Percentiles rank a stretch among this genome's conserved stretches.
Evolutionary conservation across 2,888 invertebrate genomes (phyloP).

Genomic region (Yponomeuta evonymella): DNA sequence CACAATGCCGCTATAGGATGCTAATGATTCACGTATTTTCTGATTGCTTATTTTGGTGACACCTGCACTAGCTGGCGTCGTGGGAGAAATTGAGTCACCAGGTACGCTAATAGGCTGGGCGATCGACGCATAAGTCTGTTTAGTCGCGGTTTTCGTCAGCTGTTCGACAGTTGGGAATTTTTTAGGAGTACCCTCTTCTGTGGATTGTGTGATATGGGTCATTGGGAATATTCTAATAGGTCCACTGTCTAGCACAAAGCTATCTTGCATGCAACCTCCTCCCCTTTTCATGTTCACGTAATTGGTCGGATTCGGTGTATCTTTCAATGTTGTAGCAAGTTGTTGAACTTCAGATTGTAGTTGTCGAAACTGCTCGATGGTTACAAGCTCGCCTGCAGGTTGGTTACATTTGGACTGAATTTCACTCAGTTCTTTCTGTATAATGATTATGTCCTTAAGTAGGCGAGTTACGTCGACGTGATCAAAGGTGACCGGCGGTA

Average conservation of each 20-base stretch:
- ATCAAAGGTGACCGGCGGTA: slow-evolving; percentile 25
- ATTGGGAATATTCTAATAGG: background rate
- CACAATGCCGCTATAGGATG: background rate
- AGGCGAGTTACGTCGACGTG: slow-evolving; percentile 22
- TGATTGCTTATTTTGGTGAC: background rate
- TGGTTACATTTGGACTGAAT: slow-evolving; percentile 13
- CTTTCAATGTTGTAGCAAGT: slow-evolving; percentile 2
- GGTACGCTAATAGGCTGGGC: background rate
- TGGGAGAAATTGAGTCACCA: background rate
- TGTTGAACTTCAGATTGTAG: slow-evolving; percentile 16
- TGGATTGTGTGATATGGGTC: background rate
- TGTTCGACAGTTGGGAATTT: background rate
- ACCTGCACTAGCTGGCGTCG: background rate
- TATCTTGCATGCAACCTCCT: background rate
- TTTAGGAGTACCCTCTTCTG: background rate
- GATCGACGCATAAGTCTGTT: background rate
- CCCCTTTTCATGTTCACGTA: slow-evolving; percentile 6
- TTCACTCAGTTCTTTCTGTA: slow-evolving; percentile 17
- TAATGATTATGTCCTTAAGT: slow-evolving; percentile 19
- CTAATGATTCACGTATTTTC: no score
- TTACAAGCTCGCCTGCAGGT: slow-evolving; percentile 9
- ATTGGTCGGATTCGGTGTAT: background rate
- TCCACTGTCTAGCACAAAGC: slow-evolving; percentile 1
- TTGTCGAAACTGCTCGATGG: slow-evolving; percentile 15
- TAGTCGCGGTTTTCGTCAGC: background rate